Evolutionary conservation across 2,888 invertebrate species (phyloP).

Genomic region (Eurois occulta): DNA sequence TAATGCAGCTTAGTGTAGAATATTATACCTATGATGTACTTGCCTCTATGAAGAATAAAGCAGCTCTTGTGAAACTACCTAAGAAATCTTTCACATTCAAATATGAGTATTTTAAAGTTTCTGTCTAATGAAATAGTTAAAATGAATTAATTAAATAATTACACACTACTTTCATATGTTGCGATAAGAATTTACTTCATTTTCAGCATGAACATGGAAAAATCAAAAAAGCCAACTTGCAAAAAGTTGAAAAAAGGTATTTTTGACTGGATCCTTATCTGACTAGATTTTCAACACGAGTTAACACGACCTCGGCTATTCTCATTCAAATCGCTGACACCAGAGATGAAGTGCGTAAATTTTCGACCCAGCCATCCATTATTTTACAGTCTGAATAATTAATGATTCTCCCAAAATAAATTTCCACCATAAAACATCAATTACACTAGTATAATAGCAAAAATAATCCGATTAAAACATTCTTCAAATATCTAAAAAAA

Average conservation of each 20-base stretch:
- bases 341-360: not conserved
- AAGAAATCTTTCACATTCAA: not conserved
- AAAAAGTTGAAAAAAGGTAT: not conserved
- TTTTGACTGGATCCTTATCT: not conserved
- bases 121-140: not conserved
- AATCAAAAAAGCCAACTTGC: not conserved
- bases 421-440: constrained; percentile 30
- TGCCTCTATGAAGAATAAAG: constrained; percentile 11
- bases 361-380: not conserved
- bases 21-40: constrained; percentile 3
- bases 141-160: not conserved
- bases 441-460: constrained; percentile 2
- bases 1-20: not conserved
- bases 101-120: not conserved
- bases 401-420: not conserved
- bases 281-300: not conserved
- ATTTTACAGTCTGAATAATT: not conserved
- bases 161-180: not conserved
- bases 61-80: not conserved
- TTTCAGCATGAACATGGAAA: not conserved
- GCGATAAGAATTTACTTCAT: no score
- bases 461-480: constrained; percentile 47
- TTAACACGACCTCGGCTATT: not conserved
- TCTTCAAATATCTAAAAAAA: constrained; percentile 23
- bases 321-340: not conserved